Conservation (phyloP, 1,140 invertebrate species). For the Leguminivora glycinivorella region DNA sequence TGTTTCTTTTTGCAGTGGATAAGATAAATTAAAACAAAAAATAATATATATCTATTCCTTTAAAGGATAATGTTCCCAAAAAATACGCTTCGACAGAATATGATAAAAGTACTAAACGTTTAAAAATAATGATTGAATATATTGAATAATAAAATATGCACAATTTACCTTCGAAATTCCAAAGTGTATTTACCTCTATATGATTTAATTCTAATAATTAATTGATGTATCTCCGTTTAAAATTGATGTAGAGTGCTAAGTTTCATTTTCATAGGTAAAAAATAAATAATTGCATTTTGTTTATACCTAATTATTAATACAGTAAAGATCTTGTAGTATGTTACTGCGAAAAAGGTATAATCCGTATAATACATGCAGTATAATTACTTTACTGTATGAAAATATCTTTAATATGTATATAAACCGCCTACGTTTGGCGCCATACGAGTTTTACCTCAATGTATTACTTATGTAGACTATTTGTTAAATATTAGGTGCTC, state of each 20-base stretch:
- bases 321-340: background rate
- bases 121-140: too few relatives aligned
- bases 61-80: background rate
- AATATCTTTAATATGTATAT: too few relatives aligned
- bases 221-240: background rate
- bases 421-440: too few relatives aligned
- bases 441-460: too few relatives aligned
- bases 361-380: background rate
- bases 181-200: too few relatives aligned
- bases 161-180: too few relatives aligned
- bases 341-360: background rate
- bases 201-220: background rate
- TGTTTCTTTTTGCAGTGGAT: too few relatives aligned
- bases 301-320: background rate
- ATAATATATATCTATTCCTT: background rate
- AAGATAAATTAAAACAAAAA: too few relatives aligned
- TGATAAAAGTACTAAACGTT: background rate
- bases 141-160: background rate
- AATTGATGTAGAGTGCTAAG: background rate
- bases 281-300: background rate
- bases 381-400: too few relatives aligned
- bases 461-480: too few relatives aligned
- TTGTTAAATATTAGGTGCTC: too few relatives aligned
- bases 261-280: background rate
- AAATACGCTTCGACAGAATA: background rate